Percentiles rank a stretch among this genome's conserved stretches.
Conservation (phyloP, 2,888 invertebrate species). For the Leptopilina syphax region DNA sequence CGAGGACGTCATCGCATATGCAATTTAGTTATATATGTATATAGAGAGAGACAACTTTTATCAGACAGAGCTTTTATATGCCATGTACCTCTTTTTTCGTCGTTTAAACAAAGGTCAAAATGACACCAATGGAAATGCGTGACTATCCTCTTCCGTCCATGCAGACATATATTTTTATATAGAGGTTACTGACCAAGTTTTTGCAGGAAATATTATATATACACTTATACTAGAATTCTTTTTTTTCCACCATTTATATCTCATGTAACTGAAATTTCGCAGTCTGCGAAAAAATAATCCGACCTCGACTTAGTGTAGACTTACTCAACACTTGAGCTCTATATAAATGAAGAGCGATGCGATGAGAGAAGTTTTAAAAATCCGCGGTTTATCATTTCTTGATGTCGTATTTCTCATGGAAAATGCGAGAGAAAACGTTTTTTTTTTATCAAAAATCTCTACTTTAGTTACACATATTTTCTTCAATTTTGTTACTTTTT, state of each 20-base stretch:
- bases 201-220: background rate
- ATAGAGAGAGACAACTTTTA: background rate
- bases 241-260: constrained; percentile 48
- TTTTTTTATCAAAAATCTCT: no score
- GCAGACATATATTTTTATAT: constrained; percentile 22
- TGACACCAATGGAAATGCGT: constrained; percentile 30
- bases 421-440: no score
- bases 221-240: background rate
- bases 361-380: no score
- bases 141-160: constrained; percentile 48
- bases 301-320: no score
- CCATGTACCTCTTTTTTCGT: background rate
- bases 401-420: no score
- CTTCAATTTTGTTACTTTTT: no score
- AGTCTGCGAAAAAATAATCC: no score
- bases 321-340: no score
- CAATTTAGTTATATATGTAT: background rate
- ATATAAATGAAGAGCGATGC: no score
- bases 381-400: no score
- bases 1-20: constrained; percentile 12
- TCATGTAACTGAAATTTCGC: constrained; percentile 23
- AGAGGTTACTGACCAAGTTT: constrained; percentile 50
- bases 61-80: background rate
- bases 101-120: constrained; percentile 16
- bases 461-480: no score